These are phyloP conservation scores for Lepus timidus DNA, from an alignment of 2,113 vertebrate genomes.

Conservation along the genomic window DNA sequence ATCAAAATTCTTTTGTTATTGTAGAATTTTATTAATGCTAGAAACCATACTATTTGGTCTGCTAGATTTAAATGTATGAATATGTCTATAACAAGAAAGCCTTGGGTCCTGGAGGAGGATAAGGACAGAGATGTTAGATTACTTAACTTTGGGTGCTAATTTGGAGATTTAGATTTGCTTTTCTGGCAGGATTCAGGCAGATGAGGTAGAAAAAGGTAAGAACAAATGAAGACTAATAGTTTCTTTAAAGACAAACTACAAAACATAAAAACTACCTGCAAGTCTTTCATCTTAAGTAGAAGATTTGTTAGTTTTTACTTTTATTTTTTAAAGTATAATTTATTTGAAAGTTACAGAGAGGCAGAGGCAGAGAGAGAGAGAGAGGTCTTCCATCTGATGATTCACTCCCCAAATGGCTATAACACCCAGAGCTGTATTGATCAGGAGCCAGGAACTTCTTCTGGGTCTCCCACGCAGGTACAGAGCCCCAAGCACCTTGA, in stretches of 20 bases:
- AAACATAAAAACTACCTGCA: not conserved
- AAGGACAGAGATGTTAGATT: not conserved
- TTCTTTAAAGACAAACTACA: not conserved
- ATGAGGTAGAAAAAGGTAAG: conserved; percentile 2
- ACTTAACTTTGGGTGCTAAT: not conserved
- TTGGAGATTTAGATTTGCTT: conserved; percentile 1
- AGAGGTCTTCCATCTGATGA: too few species aligned
- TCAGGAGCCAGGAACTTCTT: too few species aligned
- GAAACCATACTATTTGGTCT: not conserved
- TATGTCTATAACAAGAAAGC: not conserved
- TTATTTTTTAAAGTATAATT: too few species aligned
- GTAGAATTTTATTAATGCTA: conserved; percentile 21
- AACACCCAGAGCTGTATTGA: too few species aligned
- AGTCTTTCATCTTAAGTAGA: not conserved
- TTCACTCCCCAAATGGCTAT: too few species aligned
- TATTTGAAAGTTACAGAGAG: too few species aligned
- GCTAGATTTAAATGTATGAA: conserved; percentile 1
- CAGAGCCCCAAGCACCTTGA: too few species aligned
- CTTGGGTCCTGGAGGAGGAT: not conserved
- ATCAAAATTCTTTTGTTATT: conserved; percentile 1
- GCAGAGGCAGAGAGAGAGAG: too few species aligned
- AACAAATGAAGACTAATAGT: not conserved
- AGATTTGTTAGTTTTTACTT: not conserved
- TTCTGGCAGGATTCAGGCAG: not conserved
- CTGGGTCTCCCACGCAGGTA: too few species aligned